A percentile compares a stretch with the other conserved stretches of the same genome.
Evolutionary conservation across 2,888 invertebrate genomes (phyloP).

Genomic region (Dyspetes luteomarginatus): DNA sequence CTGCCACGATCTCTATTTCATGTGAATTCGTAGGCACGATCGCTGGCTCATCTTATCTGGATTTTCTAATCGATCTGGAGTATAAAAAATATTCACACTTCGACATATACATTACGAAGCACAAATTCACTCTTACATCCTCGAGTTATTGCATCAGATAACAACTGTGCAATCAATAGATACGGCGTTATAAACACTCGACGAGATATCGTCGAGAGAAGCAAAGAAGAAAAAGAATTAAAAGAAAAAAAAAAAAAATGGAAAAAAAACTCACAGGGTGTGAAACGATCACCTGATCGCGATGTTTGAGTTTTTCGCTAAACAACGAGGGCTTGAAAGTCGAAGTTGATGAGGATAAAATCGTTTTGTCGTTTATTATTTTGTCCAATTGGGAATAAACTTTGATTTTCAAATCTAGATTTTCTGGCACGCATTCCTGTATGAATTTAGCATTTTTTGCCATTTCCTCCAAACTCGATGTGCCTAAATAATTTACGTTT

Average conservation of each 20-base stretch:
- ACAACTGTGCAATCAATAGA: conserved; percentile 34
- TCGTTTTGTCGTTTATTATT: conserved; percentile 89
- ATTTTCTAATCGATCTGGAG: background rate
- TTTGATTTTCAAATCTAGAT: conserved; percentile 91
- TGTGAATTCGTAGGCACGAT: background rate
- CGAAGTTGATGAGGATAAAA: conserved; percentile 96
- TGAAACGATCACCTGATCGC: conserved; percentile 90
- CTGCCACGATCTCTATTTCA: background rate
- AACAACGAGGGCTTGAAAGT: conserved; percentile 95
- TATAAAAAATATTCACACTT: background rate
- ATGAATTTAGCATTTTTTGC: conserved; percentile 91
- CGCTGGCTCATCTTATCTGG: conserved; percentile 32
- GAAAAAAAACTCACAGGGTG: conserved; percentile 88
- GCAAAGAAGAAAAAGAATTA: background rate
- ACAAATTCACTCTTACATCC: background rate
- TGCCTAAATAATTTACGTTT: conserved; percentile 83
- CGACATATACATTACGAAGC: background rate
- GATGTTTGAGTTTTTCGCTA: conserved; percentile 91
- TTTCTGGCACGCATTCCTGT: conserved; percentile 98
- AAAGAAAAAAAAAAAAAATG: background rate
- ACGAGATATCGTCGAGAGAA: conserved; percentile 14
- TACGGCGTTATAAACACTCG: conserved; percentile 10
- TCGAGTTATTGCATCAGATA: conserved; percentile 11
- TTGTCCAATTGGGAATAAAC: conserved; percentile 92
- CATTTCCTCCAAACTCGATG: conserved; percentile 88